Base-by-base conservation (phyloP, 1,140 invertebrate species). In the Drosophila kohkoa region DNA sequence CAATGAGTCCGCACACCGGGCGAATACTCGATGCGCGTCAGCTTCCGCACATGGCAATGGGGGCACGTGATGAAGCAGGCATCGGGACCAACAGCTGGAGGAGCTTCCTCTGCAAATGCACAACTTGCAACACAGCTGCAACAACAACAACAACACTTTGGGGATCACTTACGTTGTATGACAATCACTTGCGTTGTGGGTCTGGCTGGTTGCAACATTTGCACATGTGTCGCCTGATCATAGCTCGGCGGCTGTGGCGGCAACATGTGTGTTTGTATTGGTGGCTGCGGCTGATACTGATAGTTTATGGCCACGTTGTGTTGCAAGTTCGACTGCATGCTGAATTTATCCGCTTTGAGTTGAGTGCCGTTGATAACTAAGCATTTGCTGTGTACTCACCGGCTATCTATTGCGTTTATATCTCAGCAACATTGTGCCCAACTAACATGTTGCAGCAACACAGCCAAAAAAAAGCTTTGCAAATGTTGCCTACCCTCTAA, bases 1-100 rank as follows among this genome's bases (percentile, higher is more conserved):
- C 95, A 64, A 79, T 96, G 95, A 2, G 95, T 95, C 75, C 94
- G 94, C 0, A 93, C 93, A 30, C 92, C 94, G 2, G 94, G 77
- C 87, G 94, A 93, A 6, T 93, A 93, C 58, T 94, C 92, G 11
- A 95, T 88, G 13, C 87, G 77, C 0, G 95, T 95, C 1, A 89
- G 64, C 43, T 95, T 94, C 28, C 92, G 83, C 1, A 92, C 87
- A 3, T 93, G 93, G 62, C 95, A 95, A 25, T 93, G 81, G 0
- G 95, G 95, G 79, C 95, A 95, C 0, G 72, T 92, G 48, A 94
- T 72, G 2, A 69, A 63, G 67, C 92, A 86, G 8, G 94, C 78
- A 8, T 93, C 87, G 0, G 94, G 93, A 15, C 94, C 94, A 45
- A 94, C 76, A 2, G 80, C 76, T 5, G 77, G 60, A 5, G 65